phyloP scores from a whole-genome alignment of 1,140 invertebrate species.

The Ladona fulva region DNA sequence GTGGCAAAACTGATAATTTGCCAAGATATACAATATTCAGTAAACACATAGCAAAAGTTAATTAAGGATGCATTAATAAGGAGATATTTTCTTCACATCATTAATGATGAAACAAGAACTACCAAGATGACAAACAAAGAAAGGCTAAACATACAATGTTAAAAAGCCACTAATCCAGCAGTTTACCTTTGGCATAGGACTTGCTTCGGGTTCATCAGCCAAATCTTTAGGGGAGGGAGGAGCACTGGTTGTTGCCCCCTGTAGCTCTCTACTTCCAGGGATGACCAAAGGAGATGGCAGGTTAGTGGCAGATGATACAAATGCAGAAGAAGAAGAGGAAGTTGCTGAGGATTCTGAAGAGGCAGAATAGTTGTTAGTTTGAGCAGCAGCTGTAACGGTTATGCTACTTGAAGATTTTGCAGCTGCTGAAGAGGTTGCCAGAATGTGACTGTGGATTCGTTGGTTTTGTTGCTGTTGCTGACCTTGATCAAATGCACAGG shows the following conservation, averaged over 20 bases:
- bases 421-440: not conserved
- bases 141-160: no score
- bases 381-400: not conserved
- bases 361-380: not conserved
- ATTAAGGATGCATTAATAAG: no score
- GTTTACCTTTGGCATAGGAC: not conserved
- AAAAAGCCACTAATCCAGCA: no score
- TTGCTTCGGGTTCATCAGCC: conserved; percentile 12
- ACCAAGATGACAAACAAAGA: no score
- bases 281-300: not conserved
- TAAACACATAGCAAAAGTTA: no score
- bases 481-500: conserved; percentile 63
- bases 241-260: not conserved
- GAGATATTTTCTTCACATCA: no score
- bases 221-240: conserved; percentile 8
- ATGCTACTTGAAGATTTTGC: not conserved
- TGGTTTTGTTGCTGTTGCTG: conserved; percentile 15
- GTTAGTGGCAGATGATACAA: not conserved
- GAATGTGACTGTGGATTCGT: not conserved
- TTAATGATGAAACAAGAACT: no score
- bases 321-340: not conserved
- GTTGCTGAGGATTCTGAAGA: not conserved
- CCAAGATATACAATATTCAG: no score
- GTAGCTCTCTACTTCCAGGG: not conserved
- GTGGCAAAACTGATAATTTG: no score